phyloP scores from a whole-genome alignment of 2,797 vertebrate genomes.

The Crocodylus rhombifer region DNA sequence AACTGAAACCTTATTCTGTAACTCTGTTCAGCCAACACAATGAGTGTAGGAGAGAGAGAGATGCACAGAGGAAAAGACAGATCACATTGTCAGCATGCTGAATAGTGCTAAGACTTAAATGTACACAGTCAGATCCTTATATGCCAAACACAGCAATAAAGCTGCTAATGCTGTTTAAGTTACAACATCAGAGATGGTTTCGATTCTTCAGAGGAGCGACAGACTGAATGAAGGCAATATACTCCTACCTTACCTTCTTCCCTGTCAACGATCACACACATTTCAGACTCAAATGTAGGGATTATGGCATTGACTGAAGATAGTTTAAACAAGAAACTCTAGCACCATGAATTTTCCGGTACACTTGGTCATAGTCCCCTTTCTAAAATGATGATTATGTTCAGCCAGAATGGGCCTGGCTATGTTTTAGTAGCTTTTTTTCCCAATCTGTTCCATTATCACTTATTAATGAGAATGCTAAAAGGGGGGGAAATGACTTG shows the following conservation, averaged over 20 bases:
- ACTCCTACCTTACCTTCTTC: neutral
- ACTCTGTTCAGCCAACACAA: neutral
- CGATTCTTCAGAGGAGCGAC: neutral
- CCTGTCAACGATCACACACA: neutral
- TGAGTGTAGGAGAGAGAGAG: neutral
- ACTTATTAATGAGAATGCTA: slow-evolving; percentile 3
- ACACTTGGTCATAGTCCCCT: neutral
- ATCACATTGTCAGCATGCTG: neutral
- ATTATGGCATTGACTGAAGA: neutral
- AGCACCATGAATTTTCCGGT: neutral
- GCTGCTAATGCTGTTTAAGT: neutral
- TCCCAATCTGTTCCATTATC: neutral
- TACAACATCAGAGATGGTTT: slow-evolving; percentile 2
- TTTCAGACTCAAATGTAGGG: neutral
- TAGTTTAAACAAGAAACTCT: neutral
- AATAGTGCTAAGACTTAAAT: neutral
- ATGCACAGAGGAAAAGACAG: neutral
- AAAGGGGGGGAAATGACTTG: neutral
- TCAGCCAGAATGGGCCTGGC: neutral
- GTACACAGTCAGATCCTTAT: neutral
- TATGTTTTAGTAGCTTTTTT: neutral
- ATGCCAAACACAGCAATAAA: neutral
- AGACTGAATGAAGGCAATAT: neutral
- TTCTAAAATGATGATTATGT: neutral
- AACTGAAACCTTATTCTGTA: slow-evolving; percentile 9